Conservation (phyloP, 2,888 invertebrate genomes). For the Mylabris sibirica region DNA sequence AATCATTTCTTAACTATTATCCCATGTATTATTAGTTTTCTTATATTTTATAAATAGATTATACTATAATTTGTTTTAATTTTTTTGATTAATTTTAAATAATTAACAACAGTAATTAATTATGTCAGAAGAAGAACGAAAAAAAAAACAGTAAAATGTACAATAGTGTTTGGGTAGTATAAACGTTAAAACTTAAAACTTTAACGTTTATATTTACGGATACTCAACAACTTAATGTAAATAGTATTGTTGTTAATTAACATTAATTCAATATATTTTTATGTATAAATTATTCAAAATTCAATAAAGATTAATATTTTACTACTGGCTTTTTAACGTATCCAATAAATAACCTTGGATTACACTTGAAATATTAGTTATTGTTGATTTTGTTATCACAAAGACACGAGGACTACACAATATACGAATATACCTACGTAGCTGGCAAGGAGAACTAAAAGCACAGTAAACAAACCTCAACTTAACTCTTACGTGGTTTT, state of each 20-base stretch:
- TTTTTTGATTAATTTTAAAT: background rate
- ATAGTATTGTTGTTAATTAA: constrained; percentile 3
- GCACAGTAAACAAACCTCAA: background rate
- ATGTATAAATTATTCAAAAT: constrained; percentile 2
- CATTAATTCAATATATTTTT: background rate
- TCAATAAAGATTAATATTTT: background rate
- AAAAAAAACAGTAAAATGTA: background rate
- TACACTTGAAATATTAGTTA: too few relatives aligned
- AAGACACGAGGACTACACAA: too few relatives aligned
- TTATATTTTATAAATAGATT: constrained; percentile 27
- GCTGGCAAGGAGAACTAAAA: background rate
- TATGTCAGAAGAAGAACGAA: background rate
- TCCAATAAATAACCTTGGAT: background rate
- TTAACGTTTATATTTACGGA: background rate
- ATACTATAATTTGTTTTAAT: background rate
- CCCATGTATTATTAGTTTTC: constrained; percentile 23
- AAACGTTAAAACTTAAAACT: background rate
- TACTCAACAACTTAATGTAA: background rate
- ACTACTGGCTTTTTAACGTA: background rate
- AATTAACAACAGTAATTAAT: background rate
- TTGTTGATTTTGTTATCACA: too few relatives aligned
- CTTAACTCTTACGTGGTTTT: too few relatives aligned
- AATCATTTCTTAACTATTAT: constrained; percentile 59
- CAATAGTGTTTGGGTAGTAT: background rate
- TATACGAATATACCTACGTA: too few relatives aligned